These are phyloP conservation scores for Pocillopora grandis DNA, from an alignment of 92 coral and sea anemone genomes.

Conservation along the genomic window DNA sequence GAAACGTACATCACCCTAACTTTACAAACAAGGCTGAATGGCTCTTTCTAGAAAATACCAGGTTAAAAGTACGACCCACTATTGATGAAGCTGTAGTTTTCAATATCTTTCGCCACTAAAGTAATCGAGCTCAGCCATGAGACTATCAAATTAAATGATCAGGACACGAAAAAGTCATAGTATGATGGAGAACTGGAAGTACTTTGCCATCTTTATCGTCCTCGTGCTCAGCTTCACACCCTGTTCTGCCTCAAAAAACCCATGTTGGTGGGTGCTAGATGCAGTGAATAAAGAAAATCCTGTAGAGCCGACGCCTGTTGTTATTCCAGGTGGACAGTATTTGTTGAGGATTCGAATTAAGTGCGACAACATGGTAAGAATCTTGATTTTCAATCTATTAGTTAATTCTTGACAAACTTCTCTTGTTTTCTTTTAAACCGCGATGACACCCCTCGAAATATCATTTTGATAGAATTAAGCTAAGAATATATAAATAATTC, in stretches of 20 bases:
- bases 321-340: slow-evolving; percentile 55
- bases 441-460: too few species aligned
- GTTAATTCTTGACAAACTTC: too few species aligned
- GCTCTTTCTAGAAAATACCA: neutral
- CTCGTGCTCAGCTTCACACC: neutral
- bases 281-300: slow-evolving; percentile 38
- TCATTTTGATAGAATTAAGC: too few species aligned
- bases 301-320: slow-evolving; percentile 24
- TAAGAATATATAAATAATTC: too few species aligned
- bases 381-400: neutral
- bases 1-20: too few species aligned
- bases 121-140: too few species aligned
- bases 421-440: too few species aligned
- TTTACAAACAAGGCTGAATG: too few species aligned
- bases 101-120: too few species aligned
- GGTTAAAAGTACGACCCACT: neutral
- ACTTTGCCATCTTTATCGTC: neutral
- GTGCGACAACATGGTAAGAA: slow-evolving; percentile 64
- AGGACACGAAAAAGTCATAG: neutral
- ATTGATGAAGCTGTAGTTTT: too few species aligned
- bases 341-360: slow-evolving; percentile 63
- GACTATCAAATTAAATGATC: too few species aligned
- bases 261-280: slow-evolving; percentile 62
- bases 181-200: slow-evolving; percentile 29
- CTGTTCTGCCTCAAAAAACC: slow-evolving; percentile 2